These are phyloP conservation scores for Bothrops alternatus DNA, from an alignment of 2,797 vertebrate species.

Conservation along the genomic window DNA sequence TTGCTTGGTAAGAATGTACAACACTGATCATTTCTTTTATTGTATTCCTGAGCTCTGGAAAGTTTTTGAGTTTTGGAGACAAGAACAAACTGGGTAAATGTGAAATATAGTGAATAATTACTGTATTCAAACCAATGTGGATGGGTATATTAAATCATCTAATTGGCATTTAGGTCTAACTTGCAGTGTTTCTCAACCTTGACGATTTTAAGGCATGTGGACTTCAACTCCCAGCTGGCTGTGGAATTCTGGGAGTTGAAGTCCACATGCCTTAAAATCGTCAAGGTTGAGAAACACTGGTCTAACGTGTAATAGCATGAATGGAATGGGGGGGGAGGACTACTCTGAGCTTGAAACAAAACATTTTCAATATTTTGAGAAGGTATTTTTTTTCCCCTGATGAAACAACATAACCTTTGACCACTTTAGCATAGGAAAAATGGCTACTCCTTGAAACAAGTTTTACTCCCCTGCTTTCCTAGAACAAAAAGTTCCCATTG, in stretches of 20 bases:
- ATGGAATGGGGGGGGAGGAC: background rate
- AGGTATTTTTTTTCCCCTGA: background rate
- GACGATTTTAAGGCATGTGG: too few species aligned
- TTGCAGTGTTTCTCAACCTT: too few species aligned
- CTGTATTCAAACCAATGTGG: background rate
- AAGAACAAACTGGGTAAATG: background rate
- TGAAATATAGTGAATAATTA: background rate
- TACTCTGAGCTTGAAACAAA: background rate
- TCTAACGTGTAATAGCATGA: background rate
- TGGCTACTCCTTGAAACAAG: background rate
- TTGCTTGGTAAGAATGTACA: conserved; percentile 89
- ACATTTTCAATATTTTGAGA: background rate
- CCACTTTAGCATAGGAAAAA: background rate
- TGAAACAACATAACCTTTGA: background rate
- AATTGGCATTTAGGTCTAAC: background rate
- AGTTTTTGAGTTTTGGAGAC: background rate
- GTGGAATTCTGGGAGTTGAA: too few species aligned
- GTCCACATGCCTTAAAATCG: too few species aligned
- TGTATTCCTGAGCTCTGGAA: background rate
- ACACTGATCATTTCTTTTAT: background rate
- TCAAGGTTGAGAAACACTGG: too few species aligned
- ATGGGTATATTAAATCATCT: background rate
- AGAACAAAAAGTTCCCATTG: background rate
- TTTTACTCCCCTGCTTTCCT: background rate
- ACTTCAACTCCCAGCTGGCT: too few species aligned